Evolutionary conservation across 1,140 invertebrate genomes (phyloP).

Genomic region (Drosophila simulans): DNA sequence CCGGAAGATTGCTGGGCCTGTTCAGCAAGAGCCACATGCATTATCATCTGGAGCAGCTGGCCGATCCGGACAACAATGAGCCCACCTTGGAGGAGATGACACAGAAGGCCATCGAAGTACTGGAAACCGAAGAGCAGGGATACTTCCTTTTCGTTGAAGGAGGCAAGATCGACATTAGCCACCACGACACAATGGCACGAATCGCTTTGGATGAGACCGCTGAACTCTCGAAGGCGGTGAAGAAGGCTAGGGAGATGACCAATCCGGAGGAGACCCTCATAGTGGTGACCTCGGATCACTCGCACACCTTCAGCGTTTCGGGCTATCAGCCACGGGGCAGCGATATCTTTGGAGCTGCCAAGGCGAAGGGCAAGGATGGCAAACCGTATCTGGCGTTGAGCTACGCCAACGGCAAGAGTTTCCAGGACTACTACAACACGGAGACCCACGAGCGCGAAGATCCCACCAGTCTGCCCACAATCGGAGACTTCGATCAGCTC

Average conservation of each 20-base stretch:
- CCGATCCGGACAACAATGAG: constrained; percentile 84
- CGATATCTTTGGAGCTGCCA: constrained; percentile 85
- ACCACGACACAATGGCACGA: constrained; percentile 90
- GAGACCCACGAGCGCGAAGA: constrained; percentile 67
- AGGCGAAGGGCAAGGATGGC: constrained; percentile 80
- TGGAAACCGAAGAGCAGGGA: constrained; percentile 91
- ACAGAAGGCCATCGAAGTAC: constrained; percentile 90
- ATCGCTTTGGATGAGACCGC: constrained; percentile 89
- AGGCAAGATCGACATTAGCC: constrained; percentile 92
- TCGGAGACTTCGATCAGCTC: constrained; percentile 58
- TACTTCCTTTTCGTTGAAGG: constrained; percentile 87
- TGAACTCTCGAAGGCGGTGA: constrained; percentile 87
- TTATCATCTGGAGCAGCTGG: constrained; percentile 87
- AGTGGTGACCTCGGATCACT: constrained; percentile 89
- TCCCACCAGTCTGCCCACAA: constrained; percentile 29
- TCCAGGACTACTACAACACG: constrained; percentile 77
- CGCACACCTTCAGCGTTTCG: constrained; percentile 88
- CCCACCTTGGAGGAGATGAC: constrained; percentile 93
- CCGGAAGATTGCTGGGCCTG: constrained; percentile 85
- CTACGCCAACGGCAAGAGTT: constrained; percentile 90
- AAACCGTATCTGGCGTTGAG: constrained; percentile 89
- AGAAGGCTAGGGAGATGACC: constrained; percentile 85
- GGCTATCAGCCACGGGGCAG: constrained; percentile 87
- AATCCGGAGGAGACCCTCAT: constrained; percentile 87
- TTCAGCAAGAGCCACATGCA: constrained; percentile 86